Conservation (phyloP, 2,113 vertebrate genomes). For the Nannobrachium achirus region DNA sequence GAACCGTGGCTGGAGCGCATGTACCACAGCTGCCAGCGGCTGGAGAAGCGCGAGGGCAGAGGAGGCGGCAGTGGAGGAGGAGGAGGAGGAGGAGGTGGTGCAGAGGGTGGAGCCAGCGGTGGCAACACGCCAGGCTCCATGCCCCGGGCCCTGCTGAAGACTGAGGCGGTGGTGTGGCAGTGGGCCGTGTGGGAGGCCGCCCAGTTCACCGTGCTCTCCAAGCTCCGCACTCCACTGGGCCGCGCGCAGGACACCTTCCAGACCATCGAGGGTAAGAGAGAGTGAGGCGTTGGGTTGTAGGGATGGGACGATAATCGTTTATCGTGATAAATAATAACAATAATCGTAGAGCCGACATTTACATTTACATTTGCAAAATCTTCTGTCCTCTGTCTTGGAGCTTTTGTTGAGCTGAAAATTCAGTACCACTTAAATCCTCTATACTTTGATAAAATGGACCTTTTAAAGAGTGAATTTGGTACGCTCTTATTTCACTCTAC, state of each 20-base stretch:
- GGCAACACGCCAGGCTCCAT: slow-evolving; percentile 38
- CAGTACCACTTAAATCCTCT: no score
- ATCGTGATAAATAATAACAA: no score
- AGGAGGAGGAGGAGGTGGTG: neutral
- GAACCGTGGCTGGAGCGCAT: slow-evolving; percentile 97
- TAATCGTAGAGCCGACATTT: no score
- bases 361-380: no score
- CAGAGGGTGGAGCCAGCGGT: slow-evolving; percentile 65
- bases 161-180: slow-evolving; percentile 96
- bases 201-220: slow-evolving; percentile 97
- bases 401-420: no score
- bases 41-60: slow-evolving; percentile 88
- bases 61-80: slow-evolving; percentile 15
- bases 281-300: neutral
- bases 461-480: no score
- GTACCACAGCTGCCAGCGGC: slow-evolving; percentile 95
- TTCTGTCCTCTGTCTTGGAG: no score
- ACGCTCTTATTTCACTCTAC: no score
- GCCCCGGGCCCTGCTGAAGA: slow-evolving; percentile 89
- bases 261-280: slow-evolving; percentile 92
- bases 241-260: slow-evolving; percentile 98
- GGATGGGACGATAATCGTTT: no score
- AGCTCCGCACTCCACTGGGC: slow-evolving; percentile 93
- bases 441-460: no score
- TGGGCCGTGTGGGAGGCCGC: slow-evolving; percentile 99